Evolutionary conservation across 2,797 vertebrate genomes (phyloP), one percentile per base, ranked within the genome.

Genomic region (Diceros bicornis): DNA sequence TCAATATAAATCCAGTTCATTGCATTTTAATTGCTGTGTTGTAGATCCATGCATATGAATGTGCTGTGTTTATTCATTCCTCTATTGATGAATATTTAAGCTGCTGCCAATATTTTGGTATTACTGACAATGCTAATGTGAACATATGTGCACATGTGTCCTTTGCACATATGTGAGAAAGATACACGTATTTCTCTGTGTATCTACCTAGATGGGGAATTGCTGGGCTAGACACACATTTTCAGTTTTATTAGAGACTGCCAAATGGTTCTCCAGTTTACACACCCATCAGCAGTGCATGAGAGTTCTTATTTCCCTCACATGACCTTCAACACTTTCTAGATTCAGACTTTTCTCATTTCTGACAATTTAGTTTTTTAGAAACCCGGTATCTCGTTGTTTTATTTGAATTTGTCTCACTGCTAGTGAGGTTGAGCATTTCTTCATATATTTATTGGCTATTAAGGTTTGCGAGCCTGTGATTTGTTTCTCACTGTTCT

Each of bases 331-430:
- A 47, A 20, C 12, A 83, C 88, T 93, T 95, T 95, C 27, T 87
- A 94, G 55, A 93, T 87, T 93, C 71, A 95, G 84, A 95, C 69
- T 97, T 97, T 92, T 61, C 32, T 85, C 62, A 84, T 74, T 92
- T 95, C 75, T 96, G 79, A 77, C 87, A 55, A 72, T 90, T 72
- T 88, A 61, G 85, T 93, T 77, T 89, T 66, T 71, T 41, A 41
- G 85, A 87, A 72, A 75, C 23, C 68, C 86, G 81, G 66, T 41
- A 69, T 95, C 82, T 96, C 47, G 18, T 92, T 93, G 78, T 95
- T 95, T 94, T 77, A 88, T 97, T 96, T 97, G 90, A 92, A 90
- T 96, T 95, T 97, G 96, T 61, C 87, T 95, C 93, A 62, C 91
- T 96, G 92, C 90, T 78, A 61, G 52, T 61, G 92, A 91, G 78